Percentiles rank a stretch among this genome's conserved stretches.
phyloP scores from a whole-genome alignment of 2,797 vertebrate genomes.

The Delichon dasypus region DNA sequence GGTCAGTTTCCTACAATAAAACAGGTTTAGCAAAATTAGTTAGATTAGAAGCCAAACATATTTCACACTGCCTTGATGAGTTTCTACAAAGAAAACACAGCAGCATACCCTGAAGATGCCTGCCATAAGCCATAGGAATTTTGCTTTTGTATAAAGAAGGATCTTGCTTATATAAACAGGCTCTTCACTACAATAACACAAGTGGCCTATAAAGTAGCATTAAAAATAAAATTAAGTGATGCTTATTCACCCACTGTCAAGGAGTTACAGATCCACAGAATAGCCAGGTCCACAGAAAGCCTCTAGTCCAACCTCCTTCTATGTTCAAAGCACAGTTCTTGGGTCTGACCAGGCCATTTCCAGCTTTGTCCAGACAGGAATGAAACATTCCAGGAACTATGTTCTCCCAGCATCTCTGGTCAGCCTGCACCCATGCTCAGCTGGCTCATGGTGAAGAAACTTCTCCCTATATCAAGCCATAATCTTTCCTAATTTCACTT shows the following conservation, averaged over 20 bases:
- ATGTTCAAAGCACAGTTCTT: not conserved
- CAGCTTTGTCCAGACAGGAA: not conserved
- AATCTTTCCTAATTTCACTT: not conserved
- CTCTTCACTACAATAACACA: not conserved
- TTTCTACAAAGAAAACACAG: not conserved
- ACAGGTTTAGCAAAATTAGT: not conserved
- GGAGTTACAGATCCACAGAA: not conserved
- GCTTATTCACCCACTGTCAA: not conserved
- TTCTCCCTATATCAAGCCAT: not conserved
- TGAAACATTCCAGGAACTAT: not conserved
- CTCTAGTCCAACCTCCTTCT: not conserved
- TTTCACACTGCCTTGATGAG: not conserved
- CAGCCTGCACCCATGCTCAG: not conserved
- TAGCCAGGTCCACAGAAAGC: not conserved
- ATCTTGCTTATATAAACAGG: not conserved
- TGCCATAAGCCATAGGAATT: not conserved
- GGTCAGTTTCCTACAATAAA: not conserved
- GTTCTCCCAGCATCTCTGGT: not conserved
- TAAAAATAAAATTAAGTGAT: not conserved
- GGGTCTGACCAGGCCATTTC: not conserved
- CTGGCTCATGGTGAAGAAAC: not conserved
- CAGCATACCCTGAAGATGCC: not conserved
- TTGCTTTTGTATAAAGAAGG: not conserved
- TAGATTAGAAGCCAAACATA: not conserved
- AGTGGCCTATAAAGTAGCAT: not conserved